Conservation (phyloP, 2,113 vertebrate genomes). For the Micromys minutus region DNA sequence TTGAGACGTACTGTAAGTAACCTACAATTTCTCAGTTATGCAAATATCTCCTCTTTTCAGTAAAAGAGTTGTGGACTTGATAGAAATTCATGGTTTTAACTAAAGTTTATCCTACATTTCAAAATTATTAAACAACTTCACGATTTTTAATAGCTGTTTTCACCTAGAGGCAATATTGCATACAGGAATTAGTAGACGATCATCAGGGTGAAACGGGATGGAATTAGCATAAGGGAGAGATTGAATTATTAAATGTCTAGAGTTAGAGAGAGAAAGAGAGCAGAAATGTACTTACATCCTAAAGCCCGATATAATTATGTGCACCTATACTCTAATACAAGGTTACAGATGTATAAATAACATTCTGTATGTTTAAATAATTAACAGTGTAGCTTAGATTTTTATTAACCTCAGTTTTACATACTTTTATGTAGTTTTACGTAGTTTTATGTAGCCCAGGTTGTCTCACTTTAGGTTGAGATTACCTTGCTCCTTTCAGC, state of each 20-base stretch:
- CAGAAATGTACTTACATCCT: background rate
- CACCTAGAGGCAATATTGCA: slow-evolving; percentile 12
- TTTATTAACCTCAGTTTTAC: background rate
- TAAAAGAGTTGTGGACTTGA: slow-evolving; percentile 30
- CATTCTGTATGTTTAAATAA: background rate
- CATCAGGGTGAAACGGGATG: background rate
- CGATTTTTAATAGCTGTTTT: background rate
- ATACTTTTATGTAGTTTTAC: background rate
- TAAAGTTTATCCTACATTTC: slow-evolving; percentile 36
- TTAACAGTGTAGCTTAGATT: background rate
- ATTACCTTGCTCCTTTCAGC: too few relatives aligned
- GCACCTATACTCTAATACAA: background rate
- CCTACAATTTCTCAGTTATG: background rate
- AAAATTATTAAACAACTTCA: background rate
- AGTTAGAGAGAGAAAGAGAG: background rate
- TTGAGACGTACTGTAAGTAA: background rate
- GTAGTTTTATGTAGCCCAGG: background rate
- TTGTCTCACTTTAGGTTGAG: background rate
- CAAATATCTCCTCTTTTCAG: background rate
- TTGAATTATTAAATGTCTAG: slow-evolving; percentile 6
- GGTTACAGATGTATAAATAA: background rate
- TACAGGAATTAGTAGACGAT: slow-evolving; percentile 5
- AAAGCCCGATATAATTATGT: background rate
- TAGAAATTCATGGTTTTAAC: background rate
- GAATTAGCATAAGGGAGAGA: background rate